Base-by-base conservation (phyloP, 2,797 vertebrate species). In the Sternarchorhynchus goeldii region DNA sequence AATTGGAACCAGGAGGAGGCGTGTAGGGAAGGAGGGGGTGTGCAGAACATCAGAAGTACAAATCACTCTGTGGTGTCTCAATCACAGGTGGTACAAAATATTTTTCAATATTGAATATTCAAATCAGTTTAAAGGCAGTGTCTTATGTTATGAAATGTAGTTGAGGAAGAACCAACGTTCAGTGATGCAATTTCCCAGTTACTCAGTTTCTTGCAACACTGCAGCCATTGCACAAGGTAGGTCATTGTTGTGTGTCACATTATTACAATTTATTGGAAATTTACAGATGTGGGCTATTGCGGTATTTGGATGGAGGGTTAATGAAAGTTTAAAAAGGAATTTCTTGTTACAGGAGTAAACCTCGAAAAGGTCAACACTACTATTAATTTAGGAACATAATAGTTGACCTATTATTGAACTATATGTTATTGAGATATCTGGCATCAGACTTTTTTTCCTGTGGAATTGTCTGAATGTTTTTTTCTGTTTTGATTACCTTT, bases 251-350 rank as follows among this genome's bases (percentile, higher is more conserved):
- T 0, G 14, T 16, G 5, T 56, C 34, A 55, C 56, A 55, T n/a
- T 20, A 12, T 74, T 50, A 74, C 25, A 77, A 18, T 77, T 45
- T n/a, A 67, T 29, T 58, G n/a, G 18, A 84, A 56, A 41, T 65
- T 39, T 31, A 17, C 57, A 62, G 53, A 60, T 29, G 25, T 50
- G 56, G 1, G 39, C 8, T 55, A 56, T 31, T 70, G 50, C 50
- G 8, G 21, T 32, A 5, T 25, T 53, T 16, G 18, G 29, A 53
- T 56, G n/a, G 14, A 29, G 56, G 66, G 6, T 0, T 18, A 29
- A 20, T 45, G 20, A 4, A 39, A 65, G n/a, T 66, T 66, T 45
- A 50, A 1, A 50, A 2, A 50, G 45, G 12, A 50, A 12, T 50
- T 50, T 12, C 10, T 12, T 12, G 2, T 50, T 12, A 12, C 45